Evolutionary conservation across 2,113 vertebrate species (phyloP).

Genomic region (Hiodon tergisus): DNA sequence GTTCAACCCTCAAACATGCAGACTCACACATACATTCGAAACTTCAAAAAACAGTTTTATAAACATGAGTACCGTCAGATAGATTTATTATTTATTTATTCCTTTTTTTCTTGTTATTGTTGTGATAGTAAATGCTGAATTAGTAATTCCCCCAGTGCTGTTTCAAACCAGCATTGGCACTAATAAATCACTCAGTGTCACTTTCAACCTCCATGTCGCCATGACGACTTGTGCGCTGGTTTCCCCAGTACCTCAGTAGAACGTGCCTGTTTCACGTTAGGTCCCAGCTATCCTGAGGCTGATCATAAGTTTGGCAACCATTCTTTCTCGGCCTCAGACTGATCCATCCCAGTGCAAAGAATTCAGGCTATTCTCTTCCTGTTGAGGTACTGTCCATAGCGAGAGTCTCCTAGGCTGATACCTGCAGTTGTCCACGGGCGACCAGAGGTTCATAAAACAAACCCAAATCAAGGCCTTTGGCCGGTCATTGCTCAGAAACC

Average conservation of each 20-base stretch:
- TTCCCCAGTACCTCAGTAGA: background rate
- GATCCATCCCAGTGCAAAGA: background rate
- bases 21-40: no score
- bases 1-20: no score
- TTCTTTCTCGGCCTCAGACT: background rate
- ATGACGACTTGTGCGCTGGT: no score
- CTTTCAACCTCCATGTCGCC: background rate
- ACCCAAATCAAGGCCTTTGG: background rate
- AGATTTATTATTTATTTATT: background rate
- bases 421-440: background rate
- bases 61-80: background rate
- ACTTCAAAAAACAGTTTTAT: no score
- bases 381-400: no score
- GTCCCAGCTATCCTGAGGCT: background rate
- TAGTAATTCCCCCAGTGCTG: background rate
- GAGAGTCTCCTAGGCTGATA: background rate
- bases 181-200: background rate
- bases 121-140: background rate
- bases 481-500: background rate
- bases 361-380: background rate
- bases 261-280: background rate
- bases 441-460: background rate
- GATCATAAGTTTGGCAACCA: background rate
- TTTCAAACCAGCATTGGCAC: no score
- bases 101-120: background rate